Evolutionary conservation across 2,888 invertebrate genomes (phyloP), one percentile per base, ranked within the genome.

Genomic region (Drosophila crucigera): DNA sequence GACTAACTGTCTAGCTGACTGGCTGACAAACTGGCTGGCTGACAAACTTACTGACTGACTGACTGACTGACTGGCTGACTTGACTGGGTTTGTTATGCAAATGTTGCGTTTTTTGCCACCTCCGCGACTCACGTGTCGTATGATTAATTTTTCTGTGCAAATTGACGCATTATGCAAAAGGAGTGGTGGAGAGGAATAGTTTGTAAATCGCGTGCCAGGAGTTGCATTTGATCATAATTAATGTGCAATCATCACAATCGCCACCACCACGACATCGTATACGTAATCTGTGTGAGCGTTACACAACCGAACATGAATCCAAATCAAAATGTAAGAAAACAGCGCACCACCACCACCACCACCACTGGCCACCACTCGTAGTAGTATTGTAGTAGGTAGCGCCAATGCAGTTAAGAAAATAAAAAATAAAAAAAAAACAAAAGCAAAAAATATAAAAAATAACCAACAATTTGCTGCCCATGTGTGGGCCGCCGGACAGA

Each of bases 141-240:
- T 83, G 86, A 86, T 86, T 83, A 86, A 83, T 81, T 72, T 85
- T 60, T 52, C 67, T 52, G 31, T 69, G 75, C 79, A 78, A 78
- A 69, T 84, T 64, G 68, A 65, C 58, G 68, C 68, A 72, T 66
- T 71, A 63, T 56, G 60, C 55, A 66, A 50, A 52, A 69, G 55
- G 37, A 28, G 55, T 39, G 55, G 19, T 62, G 56, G 59, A 58
- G 62, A 11, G 28, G 33, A 19, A 35, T 50, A 58, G 68, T 47
- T 47, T 58, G 56, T 31, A 54, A 25, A 52, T 72, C 62, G 80
- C 66, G 66, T 68, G 65, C 54, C 67, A 47, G 65, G 50, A 72
- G 50, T 58, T 66, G 60, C 59, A 67, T 59, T 68, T 50, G 47
- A 52, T 66, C 66, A 74, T 84, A 84, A 78, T 83, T 73, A 81